Base-by-base conservation (phyloP, 2,113 vertebrate species). In the Papio anubis region DNA sequence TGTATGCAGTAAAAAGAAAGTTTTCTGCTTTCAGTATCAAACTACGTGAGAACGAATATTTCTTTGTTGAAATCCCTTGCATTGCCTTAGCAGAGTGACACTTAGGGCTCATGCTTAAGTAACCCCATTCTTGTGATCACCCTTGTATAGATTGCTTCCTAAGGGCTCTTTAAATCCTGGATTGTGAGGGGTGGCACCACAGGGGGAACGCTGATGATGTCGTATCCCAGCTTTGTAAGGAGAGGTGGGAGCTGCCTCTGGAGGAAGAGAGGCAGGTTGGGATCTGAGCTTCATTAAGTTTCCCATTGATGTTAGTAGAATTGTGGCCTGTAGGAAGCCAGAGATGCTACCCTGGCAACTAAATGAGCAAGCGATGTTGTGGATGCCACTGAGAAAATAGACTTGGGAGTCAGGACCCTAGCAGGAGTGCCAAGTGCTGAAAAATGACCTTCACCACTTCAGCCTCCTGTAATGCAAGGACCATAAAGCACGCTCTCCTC, bases 1-100 rank as follows among this genome's bases (percentile, higher is more conserved):
- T 98, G 97, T 68, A 0, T 20, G 87, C 96, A 94, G 38, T 79
- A 75, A 80, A 95, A 90, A 96, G 95, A 96, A 97, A 97, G 91
- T 91, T 68, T 96, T 97, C 75, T 90, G 86, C 61, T 93, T 97
- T 92, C 27, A 7, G 30, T 88, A 92, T 90, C 73, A 81, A 72
- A 43, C 88, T 0, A 0, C 68, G 18, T 97, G 97, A 92, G 93
- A 97, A 89, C 38, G 68, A 45, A 83, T 91, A 82, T 10, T 96
- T 45, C 2, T 95, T 96, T 94, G 52, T 82, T 83, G 45, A 96
- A 79, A 75, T 66, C 72, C 79, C 32, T 43, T 12, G 21, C 30
- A 59, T 76, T 83, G 61, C 61, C 75, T 75, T 48, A 89, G 79
- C 75, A 48, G 57, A 93, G 70, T 70, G 75, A 84, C 57, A 68